These are phyloP conservation scores for Lottia gigantea DNA, from an alignment of 2,888 invertebrate species.

Conservation along the genomic window DNA sequence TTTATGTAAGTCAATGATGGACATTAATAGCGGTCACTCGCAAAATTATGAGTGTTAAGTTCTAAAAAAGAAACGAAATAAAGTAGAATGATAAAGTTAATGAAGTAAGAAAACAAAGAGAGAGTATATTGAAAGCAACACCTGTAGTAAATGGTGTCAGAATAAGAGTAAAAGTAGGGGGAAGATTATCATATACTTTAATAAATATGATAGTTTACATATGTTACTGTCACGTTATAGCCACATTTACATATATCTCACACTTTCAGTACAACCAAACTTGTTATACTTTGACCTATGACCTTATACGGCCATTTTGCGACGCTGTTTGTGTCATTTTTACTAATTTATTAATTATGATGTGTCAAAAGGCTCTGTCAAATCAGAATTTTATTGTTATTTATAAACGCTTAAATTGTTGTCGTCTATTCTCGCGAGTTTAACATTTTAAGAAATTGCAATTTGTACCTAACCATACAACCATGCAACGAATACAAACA, in stretches of 20 bases:
- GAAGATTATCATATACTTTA: too few relatives aligned
- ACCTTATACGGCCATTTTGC: not conserved
- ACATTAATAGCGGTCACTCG: too few relatives aligned
- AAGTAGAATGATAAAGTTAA: too few relatives aligned
- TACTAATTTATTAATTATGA: slow-evolving; percentile 22
- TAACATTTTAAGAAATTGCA: not conserved
- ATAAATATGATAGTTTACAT: not conserved
- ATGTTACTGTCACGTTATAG: not conserved
- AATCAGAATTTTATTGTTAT: not conserved
- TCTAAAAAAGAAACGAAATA: too few relatives aligned
- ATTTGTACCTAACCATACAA: not conserved
- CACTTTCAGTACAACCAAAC: not conserved
- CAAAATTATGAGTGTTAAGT: too few relatives aligned
- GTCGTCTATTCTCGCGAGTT: not conserved
- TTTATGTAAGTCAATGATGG: too few relatives aligned
- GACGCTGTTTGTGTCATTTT: slow-evolving; percentile 15
- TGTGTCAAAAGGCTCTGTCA: slow-evolving; percentile 12
- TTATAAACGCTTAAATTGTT: not conserved
- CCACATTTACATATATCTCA: not conserved
- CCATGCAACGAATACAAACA: not conserved
- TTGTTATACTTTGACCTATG: slow-evolving; percentile 5
- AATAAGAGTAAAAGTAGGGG: too few relatives aligned
- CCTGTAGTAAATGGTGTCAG: too few relatives aligned
- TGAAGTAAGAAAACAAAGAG: too few relatives aligned
- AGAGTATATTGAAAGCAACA: too few relatives aligned